A percentile compares a stretch with the other conserved stretches of the same genome.
phyloP scores from a whole-genome alignment of 2,113 vertebrate genomes.

The Planiliza haematocheilus region DNA sequence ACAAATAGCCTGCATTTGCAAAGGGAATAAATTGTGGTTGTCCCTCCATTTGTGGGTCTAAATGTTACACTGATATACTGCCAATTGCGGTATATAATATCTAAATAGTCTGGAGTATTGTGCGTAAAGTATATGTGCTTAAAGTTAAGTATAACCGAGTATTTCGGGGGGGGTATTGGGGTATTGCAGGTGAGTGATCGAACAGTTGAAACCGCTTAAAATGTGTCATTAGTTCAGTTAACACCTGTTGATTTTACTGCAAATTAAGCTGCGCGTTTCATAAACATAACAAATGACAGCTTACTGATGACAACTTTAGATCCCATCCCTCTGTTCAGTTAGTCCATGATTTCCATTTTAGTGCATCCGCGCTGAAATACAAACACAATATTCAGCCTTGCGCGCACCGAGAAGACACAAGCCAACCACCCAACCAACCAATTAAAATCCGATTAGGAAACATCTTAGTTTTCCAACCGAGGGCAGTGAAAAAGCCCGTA shows the following conservation, averaged over 20 bases:
- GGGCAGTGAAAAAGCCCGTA: constrained; percentile 79
- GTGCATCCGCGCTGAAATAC: constrained; percentile 20
- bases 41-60: background rate
- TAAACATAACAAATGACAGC: no score
- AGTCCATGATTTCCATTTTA: constrained; percentile 1
- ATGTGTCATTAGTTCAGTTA: background rate
- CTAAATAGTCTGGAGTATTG: constrained; percentile 19
- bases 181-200: background rate
- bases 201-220: constrained; percentile 2
- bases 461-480: constrained; percentile 79
- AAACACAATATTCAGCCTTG: constrained; percentile 42
- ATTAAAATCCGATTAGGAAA: constrained; percentile 88
- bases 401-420: constrained; percentile 57
- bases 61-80: constrained; percentile 37
- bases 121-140: constrained; percentile 4
- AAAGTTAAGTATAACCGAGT: constrained; percentile 1
- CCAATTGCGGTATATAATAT: constrained; percentile 30
- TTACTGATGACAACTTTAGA: background rate
- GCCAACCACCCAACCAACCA: constrained; percentile 72
- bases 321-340: background rate
- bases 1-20: constrained; percentile 1
- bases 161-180: background rate
- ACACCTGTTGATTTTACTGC: constrained; percentile 41
- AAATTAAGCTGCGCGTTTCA: no score
- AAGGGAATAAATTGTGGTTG: background rate